Evolutionary conservation across 1,140 invertebrate genomes (phyloP), one percentile per base, ranked within the genome.

Genomic region (Drepana arcuata): DNA sequence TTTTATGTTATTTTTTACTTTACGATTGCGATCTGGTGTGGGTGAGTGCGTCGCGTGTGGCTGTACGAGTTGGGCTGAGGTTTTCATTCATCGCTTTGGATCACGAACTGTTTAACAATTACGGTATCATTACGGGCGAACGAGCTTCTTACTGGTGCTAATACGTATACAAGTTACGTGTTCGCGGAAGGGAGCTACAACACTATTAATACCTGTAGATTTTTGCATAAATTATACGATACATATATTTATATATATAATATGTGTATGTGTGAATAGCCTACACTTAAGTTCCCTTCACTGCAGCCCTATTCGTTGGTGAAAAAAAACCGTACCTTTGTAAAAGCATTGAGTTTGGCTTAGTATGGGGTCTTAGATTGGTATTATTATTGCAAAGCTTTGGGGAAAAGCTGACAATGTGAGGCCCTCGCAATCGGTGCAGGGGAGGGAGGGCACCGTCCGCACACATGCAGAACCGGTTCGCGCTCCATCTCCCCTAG

Each of bases 401-500:
- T 59, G 63, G 66, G 64, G 64, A 74, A 79, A 72, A 70, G 68
- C 58, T 54, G 60, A 69, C 71, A 78, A 65, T 67, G 57, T 66
- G 56, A 59, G 71, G 71, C 65, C 65, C 66, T 75, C 60, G 63
- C 41, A 70, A 53, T 67, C 63, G 67, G 59, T 61, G 53, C 65
- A 70, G 72, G 70, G 68, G 70, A 59, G 62, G 63, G 73, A 69
- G 65, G 60, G 65, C 60, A 62, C 70, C 62, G 71, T 67, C 73
- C 78, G 75, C 75, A 78, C 75, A 81, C 75, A 81, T 81, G 75
- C 71, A 81, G 75, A 81, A 81, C 75, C 75, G 75, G 75, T 81
- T 81, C 57, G 62, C 64, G 72, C 59, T 75, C 66, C 55, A 59
- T 70, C 71, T 78, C 71, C 71, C 72, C 73, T 72, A 69, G 58